Evolutionary conservation across 2,113 vertebrate species (phyloP), one percentile per base, ranked within the genome.

Genomic region (Atractosteus spatula): DNA sequence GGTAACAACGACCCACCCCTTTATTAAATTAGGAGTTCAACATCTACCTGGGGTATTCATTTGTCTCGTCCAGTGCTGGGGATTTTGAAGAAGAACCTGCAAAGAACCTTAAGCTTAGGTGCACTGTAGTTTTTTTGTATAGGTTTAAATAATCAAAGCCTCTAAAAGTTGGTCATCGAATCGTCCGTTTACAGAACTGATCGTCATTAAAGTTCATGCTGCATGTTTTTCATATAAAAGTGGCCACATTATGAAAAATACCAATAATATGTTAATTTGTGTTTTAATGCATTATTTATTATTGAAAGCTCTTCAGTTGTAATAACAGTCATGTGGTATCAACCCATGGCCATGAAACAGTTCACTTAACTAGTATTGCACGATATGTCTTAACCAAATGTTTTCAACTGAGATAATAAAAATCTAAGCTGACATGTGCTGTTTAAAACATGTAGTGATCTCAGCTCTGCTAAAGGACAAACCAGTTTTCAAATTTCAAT

Each of bases 261-360:
- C 29, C 29, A 47, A 80, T 71, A 63, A 71, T 76, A 76, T 78
- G 80, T 83, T 77, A 75, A 72, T 81, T 74, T 80, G 78, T 79
- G 84, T 83, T 83, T 79, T 77, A 63, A 57, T 70, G 77, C 79
- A 73, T 78, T 75, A 29, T 29, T 69, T 80, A 77, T 83, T 86
- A 84, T 85, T 85, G 78, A 85, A 84, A 84, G 79, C 75, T 71
- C 72, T 43, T 64, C 68, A 42, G 71, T 81, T 79, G 79, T 78
- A 84, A 74, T 77, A 82, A 82, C 82, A 83, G 89, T 83, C 80
- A 82, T 84, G 77, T 84, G 14, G 43, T 72, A 81, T 85, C 88
- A 78, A 67, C 78, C 67, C 67, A 70, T 64, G 41, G 70, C 73
- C 72, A 84, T 76, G 14, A 59, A 80, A 59, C 84, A 82, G 84